Evolutionary conservation across 2,888 invertebrate species (phyloP).

Genomic region (Melipona bicolor): DNA sequence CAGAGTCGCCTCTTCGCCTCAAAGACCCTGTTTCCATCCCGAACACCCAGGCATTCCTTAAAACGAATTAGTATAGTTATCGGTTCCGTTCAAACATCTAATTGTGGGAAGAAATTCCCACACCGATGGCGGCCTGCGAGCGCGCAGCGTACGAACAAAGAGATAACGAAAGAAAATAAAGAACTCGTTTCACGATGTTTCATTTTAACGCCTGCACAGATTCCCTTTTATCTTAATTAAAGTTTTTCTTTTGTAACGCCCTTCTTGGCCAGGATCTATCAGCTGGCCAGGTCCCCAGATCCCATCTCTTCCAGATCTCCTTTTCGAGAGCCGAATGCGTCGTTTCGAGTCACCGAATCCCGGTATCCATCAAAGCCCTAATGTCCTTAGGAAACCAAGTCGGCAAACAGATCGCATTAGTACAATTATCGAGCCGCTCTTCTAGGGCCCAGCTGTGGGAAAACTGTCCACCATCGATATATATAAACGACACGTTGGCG

Average conservation of each 20-base stretch:
- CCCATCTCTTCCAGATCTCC: background rate
- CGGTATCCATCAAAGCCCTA: conserved; percentile 50
- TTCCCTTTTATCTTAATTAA: conserved; percentile 63
- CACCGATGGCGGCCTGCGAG: background rate
- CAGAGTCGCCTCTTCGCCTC: background rate
- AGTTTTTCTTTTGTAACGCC: conserved; percentile 36
- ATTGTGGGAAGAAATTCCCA: conserved; percentile 50
- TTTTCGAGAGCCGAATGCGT: background rate
- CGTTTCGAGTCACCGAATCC: conserved; percentile 17
- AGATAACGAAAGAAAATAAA: conserved; percentile 34
- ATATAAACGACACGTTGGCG: conserved; percentile 27
- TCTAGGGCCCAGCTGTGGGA: conserved; percentile 67
- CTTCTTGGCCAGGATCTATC: background rate
- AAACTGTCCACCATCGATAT: conserved; percentile 54
- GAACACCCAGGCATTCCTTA: background rate
- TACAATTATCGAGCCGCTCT: conserved; percentile 72
- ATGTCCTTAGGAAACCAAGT: conserved; percentile 59
- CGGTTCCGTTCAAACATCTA: conserved; percentile 32
- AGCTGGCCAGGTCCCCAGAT: background rate
- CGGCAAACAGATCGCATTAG: conserved; percentile 72
- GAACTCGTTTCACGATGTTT: conserved; percentile 14
- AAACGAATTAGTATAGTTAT: conserved; percentile 55
- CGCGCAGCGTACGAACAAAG: background rate
- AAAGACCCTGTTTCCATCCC: background rate
- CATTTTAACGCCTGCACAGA: conserved; percentile 54